phyloP scores from a whole-genome alignment of 1,140 invertebrate species.

The Drosophila paulistorum region DNA sequence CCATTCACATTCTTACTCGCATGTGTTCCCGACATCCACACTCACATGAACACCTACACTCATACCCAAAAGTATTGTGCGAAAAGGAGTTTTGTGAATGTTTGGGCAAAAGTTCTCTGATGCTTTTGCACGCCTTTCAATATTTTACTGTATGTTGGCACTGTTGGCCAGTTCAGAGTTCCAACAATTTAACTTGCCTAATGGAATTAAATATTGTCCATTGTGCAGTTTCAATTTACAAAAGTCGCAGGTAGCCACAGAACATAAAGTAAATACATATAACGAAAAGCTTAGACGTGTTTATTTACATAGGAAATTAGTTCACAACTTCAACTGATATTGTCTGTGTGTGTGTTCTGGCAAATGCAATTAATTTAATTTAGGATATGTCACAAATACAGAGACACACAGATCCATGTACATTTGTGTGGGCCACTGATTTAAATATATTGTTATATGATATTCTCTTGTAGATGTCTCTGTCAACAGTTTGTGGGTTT shows the following conservation, averaged over 20 bases:
- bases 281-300: slow-evolving; percentile 37
- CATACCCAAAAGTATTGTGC: slow-evolving; percentile 26
- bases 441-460: slow-evolving; percentile 12
- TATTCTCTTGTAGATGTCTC: slow-evolving; percentile 10
- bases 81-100: slow-evolving; percentile 21
- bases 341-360: not conserved
- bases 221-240: slow-evolving; percentile 53
- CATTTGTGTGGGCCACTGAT: slow-evolving; percentile 15
- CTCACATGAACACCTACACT: not conserved
- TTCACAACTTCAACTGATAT: slow-evolving; percentile 9
- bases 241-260: slow-evolving; percentile 37
- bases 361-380: slow-evolving; percentile 24
- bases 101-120: slow-evolving; percentile 25
- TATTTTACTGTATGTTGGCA: slow-evolving; percentile 33
- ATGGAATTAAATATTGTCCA: slow-evolving; percentile 68
- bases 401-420: slow-evolving; percentile 30
- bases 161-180: slow-evolving; percentile 9
- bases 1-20: not conserved
- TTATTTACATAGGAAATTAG: slow-evolving; percentile 56
- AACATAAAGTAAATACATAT: slow-evolving; percentile 21
- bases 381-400: not conserved
- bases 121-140: slow-evolving; percentile 39
- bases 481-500: slow-evolving; percentile 7
- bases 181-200: slow-evolving; percentile 55
- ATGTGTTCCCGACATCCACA: not conserved